Evolutionary conservation across 2,113 vertebrate species (phyloP), one percentile per base, ranked within the genome.

Genomic region (Pterocles burchelli): DNA sequence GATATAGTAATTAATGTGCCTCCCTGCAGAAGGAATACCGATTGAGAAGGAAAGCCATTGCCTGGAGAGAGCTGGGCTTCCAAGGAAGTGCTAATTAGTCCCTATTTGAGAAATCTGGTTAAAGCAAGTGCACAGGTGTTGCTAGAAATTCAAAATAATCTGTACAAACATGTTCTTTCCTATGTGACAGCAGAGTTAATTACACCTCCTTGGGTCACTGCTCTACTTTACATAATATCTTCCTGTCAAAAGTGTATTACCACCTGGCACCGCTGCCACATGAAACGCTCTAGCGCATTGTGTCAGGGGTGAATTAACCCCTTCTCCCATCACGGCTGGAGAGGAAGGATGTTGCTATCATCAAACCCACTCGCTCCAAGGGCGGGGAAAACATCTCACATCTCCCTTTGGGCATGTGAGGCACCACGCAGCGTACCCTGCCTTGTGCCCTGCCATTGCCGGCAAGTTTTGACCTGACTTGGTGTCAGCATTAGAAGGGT

Each of bases 81-180:
- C 91, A 93, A 97, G 95, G 93, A 96, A 96, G 94, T 91, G 91
- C 92, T 98, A 97, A 98, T 98, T 98, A 98, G 96, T 89, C 88
- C 92, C 95, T 90, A 25, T 95, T 96, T 91, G 95, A 97, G 93
- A 93, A 95, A 95, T 81, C 88, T 85, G 88, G 93, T 92, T 96
- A 95, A 96, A 94, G 94, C 71, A 93, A 97, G 88, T 51, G 88
- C 87, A 74, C 94, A 96, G 88, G 70, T 86, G 88, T 91, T 92
- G 63, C 88, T 91, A 94, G 90, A 96, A 95, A 93, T 68, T 90
- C 62, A 70, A 94, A 95, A 85, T 84, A 94, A 96, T 94, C 88
- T 76, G 76, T 90, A 95, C 66, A 96, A 95, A 89, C 92, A 79
- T 36, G 63, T 91, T 92, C 92, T 51, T 90, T 93, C 66, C 79